Base-by-base conservation (phyloP, 2,888 invertebrate genomes). In the Acanthopleura granulata region DNA sequence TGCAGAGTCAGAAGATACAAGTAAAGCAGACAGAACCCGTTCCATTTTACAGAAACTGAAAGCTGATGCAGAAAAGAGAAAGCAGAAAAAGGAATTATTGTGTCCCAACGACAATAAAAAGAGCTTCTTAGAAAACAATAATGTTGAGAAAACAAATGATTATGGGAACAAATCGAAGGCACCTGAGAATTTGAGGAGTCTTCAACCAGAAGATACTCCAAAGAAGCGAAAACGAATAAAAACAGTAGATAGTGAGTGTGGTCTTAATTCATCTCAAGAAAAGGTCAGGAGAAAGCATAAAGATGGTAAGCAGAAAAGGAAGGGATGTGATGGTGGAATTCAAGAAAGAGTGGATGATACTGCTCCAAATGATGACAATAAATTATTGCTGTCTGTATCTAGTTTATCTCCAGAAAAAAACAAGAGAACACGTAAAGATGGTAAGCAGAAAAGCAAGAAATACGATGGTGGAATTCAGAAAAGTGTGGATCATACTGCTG, bases 31-130 rank as follows among this genome's bases (percentile, higher is more conserved):
- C 30, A 75, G 77, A 62, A 78, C 82, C 22, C 69, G 73, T 69
- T 61, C 75, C 27, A 81, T 82, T 25, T 75, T 83, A 1, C 62
- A 81, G 69, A 80, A 79, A 62, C 76, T 82, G 30, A 75, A 83
- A 74, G 73, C 75, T 57, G 80, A 82, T n/a, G 83, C 82, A 22
- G 78, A 82, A 40, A 73, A 75, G 62, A 70, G 74, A 51, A 74
- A 72, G 72, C 49, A 30, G 49, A 72, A 27, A 66, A 75, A 25
- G 51, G 27, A 49, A 16, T n/a, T 49, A 57, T n/a, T 57, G 22
- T 57, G 6, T n/a, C n/a, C 18, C 6, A 57, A 57, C 18, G 4
- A 22, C 22, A 57, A 18, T 22, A 12, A 18, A 3, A 3, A 18
- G 22, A 22, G n/a, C 18, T 57, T 22, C 12, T 57, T 12, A n/a